Evolutionary conservation across 2,888 invertebrate genomes (phyloP), one percentile per base, ranked within the genome.

Genomic region (Caprella mutica): DNA sequence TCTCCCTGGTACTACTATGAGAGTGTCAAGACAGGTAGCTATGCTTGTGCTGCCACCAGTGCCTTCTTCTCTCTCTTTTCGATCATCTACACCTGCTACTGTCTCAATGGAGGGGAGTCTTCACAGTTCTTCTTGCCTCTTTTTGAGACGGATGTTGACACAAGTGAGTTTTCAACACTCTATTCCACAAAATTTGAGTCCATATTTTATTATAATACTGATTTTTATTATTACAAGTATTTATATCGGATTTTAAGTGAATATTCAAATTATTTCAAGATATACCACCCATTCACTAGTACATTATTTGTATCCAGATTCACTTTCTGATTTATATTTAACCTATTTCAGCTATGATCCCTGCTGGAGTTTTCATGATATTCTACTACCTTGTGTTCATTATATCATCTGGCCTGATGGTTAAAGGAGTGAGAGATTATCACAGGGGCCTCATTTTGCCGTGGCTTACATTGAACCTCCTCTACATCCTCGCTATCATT

Each of bases 121-220:
- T 82, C 86, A 0, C 89, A 90, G 71, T 75, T 90, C 3, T 91
- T 89, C 76, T 86, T 85, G 69, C 91, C 91, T 0, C 75, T 89
- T 30, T 92, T 91, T 73, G 91, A 92, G 74, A 81, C 89, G 29
- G 89, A 90, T 74, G 80, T 87, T 6, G 77, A 58, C 17, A 56
- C 51, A 8, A 63, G 62, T 63, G 26, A 58, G 62, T 58, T 8
- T 51, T 51, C 12, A 9, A 14, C 8, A 33, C 14, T 9, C 33
- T 9, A 14, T 14, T 33, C 8, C 33, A 14, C 33, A 33, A 24
- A 27, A 14, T 9, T 27, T 12, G 9, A 26, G 33, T 33, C 8
- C 14, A 33, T 33, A 9, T 9, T 33, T 33, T 33, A 14, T 33
- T 9, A 33, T 33, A 33, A 17, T 43, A 5, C 21, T 43, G 21